Evolutionary conservation across 2,113 vertebrate genomes (phyloP).

Genomic region (Microcebus ravelobensis): DNA sequence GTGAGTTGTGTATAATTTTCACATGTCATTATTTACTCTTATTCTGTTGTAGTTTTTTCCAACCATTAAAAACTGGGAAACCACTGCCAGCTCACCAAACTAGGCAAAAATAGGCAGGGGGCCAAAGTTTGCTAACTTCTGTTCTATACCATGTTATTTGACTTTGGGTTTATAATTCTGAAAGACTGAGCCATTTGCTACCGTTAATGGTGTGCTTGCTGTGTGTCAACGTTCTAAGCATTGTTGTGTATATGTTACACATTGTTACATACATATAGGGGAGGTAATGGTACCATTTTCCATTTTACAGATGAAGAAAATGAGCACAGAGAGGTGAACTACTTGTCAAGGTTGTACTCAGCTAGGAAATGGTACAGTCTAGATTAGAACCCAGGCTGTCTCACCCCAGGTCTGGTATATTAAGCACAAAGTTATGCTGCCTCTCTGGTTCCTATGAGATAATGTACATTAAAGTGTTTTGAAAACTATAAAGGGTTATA

Average conservation of each 20-base stretch:
- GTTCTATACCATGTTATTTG: background rate
- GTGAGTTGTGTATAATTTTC: background rate
- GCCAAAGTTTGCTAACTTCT: background rate
- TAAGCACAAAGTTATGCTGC: background rate
- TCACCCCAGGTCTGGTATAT: background rate
- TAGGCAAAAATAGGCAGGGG: background rate
- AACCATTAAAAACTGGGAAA: background rate
- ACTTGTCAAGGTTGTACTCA: background rate
- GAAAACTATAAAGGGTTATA: constrained; percentile 33
- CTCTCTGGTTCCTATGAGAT: constrained; percentile 37
- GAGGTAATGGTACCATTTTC: background rate
- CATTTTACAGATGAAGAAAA: background rate
- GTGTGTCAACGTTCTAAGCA: background rate
- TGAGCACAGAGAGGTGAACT: background rate
- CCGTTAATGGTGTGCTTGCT: too few relatives aligned
- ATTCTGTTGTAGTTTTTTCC: background rate
- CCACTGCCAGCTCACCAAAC: background rate
- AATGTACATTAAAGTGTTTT: background rate
- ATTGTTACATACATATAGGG: background rate
- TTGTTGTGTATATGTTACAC: background rate
- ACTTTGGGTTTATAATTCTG: background rate
- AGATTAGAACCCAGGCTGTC: background rate
- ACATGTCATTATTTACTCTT: constrained; percentile 3
- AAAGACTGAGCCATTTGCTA: background rate
- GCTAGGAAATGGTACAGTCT: background rate